Conservation (phyloP, 2,797 vertebrate species). For the Anguilla marmorata region DNA sequence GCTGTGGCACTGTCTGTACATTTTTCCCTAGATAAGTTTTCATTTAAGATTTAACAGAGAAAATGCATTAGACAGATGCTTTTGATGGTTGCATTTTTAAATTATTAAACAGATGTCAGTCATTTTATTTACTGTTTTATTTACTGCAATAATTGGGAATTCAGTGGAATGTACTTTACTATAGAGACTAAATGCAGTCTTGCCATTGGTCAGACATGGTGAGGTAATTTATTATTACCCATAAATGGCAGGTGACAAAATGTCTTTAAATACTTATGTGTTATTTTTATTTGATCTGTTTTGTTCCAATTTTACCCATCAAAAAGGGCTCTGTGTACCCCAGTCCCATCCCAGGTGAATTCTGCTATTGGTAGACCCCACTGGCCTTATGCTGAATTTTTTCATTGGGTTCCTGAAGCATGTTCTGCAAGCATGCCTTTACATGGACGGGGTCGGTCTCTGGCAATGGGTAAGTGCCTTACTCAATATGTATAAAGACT, state of each 20-base stretch:
- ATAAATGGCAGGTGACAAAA: slow-evolving; percentile 25
- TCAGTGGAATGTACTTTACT: background rate
- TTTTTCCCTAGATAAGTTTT: background rate
- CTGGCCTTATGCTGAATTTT: background rate
- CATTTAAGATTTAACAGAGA: background rate
- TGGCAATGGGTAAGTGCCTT: background rate
- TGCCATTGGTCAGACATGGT: background rate
- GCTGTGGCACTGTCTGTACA: background rate
- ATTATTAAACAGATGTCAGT: slow-evolving; percentile 5
- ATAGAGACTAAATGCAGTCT: background rate
- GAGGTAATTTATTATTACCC: slow-evolving; percentile 4
- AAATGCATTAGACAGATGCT: background rate
- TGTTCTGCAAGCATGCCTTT: background rate
- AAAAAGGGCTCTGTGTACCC: background rate
- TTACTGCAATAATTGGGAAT: background rate
- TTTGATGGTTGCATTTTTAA: slow-evolving; percentile 1
- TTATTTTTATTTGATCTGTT: slow-evolving; percentile 1
- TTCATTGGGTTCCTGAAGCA: background rate
- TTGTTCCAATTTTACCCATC: background rate
- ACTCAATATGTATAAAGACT: background rate
- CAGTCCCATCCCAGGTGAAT: background rate
- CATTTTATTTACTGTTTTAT: background rate
- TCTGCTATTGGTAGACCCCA: background rate
- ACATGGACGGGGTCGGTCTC: background rate
- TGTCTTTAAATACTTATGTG: slow-evolving; percentile 1